Conservation (phyloP, 2,113 vertebrate genomes). For the Butastur rufipennis region DNA sequence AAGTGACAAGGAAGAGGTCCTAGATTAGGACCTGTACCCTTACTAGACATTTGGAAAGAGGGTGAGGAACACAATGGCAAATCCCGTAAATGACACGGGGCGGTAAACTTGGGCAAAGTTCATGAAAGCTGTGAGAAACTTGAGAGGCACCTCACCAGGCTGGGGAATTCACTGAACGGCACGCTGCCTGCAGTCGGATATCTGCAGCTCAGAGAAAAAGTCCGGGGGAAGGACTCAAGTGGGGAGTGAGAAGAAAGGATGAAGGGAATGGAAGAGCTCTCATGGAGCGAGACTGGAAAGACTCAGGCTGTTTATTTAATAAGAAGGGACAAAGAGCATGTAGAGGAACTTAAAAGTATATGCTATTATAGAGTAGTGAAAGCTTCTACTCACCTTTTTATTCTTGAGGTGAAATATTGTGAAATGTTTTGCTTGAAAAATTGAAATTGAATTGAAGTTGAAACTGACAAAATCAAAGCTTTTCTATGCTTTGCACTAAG, state of each 20-base stretch:
- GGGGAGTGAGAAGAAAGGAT: background rate
- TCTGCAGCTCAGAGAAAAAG: background rate
- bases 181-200: background rate
- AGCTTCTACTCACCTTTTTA: background rate
- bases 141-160: background rate
- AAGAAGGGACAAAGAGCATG: background rate
- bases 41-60: background rate
- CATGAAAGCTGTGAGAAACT: background rate
- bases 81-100: background rate
- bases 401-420: background rate
- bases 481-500: background rate
- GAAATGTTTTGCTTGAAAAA: background rate
- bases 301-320: background rate
- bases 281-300: background rate
- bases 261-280: background rate
- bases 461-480: background rate
- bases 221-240: background rate
- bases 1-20: background rate
- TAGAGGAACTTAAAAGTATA: background rate
- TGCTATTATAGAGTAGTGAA: accelerated
- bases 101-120: background rate
- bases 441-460: background rate
- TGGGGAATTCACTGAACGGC: background rate
- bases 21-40: background rate
- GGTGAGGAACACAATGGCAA: background rate